Evolutionary conservation across 2,797 vertebrate genomes (phyloP), one percentile per base, ranked within the genome.

Genomic region (Eutrigla gurnardus): DNA sequence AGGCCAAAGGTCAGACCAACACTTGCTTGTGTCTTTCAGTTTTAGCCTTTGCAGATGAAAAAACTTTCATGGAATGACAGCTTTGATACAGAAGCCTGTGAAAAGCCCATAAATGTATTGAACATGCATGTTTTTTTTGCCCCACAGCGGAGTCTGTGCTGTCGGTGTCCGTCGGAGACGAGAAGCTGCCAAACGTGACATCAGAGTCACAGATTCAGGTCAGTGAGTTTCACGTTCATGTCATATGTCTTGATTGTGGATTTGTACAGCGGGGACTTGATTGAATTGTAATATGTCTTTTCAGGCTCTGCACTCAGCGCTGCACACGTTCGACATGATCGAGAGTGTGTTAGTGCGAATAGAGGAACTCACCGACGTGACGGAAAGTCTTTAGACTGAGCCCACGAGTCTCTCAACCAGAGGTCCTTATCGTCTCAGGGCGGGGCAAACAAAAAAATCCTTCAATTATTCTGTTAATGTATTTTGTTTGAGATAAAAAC

Each of bases 291-390:
- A 50, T n/a, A 6, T 73, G 10, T 76, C 65, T 63, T 91, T 90
- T 46, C 88, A 99, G 98, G 98, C 96, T 81, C 92, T 99, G 69
- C 95, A 96, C 84, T 97, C 96, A 0, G 98, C 97, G 53, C 94
- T 99, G 87, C 96, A 96, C 93, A 98, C 96, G 0, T 99, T 99
- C 83, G 98, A 99, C 92, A 94, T 99, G 95, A 98, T 99, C 37
- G 96, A 98, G 94, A 98, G 98, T 59, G 96, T 99, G 88, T 90
- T 99, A 90, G 97, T 95, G 80, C 95, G 98, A 84, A 96, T 98
- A 80, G 97, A 98, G 91, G 98, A 99, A 86, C 94, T 99, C 63
- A 92, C 95, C 12, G 96, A 96, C 89, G 90, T 90, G 62, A 97
- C 96, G 89, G 89, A 90, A 6, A 42, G 42, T 6, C 57, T 61